These are phyloP conservation scores for Clinocottus analis DNA, from an alignment of 2,113 vertebrate species.

Conservation along the genomic window DNA sequence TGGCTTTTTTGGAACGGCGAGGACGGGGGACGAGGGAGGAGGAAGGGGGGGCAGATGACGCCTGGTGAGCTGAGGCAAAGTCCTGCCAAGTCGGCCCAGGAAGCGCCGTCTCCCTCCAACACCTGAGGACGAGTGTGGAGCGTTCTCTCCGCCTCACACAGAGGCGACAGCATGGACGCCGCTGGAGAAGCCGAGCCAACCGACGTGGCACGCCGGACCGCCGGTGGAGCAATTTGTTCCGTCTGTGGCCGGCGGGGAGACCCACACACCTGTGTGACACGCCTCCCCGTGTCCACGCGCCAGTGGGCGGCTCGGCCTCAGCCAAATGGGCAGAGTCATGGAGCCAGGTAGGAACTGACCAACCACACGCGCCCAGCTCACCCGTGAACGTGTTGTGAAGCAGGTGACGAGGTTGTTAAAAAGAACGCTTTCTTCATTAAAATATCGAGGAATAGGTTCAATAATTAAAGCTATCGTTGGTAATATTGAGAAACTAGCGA, in stretches of 20 bases:
- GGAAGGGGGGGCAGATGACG: constrained; percentile 22
- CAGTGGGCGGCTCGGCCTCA: background rate
- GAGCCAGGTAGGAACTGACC: constrained; percentile 36
- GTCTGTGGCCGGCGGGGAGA: constrained; percentile 20
- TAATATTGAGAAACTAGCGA: too few relatives aligned
- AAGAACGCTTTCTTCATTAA: background rate
- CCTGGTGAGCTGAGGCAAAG: constrained; percentile 36
- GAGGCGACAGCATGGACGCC: background rate
- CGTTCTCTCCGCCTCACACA: constrained; percentile 29
- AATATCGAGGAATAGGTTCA: background rate
- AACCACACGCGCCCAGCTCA: constrained; percentile 23
- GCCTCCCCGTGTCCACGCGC: constrained; percentile 17
- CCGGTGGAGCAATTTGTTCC: constrained; percentile 56
- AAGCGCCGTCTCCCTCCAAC: constrained; percentile 43
- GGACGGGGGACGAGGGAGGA: background rate
- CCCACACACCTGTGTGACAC: constrained; percentile 55
- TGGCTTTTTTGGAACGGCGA: constrained; percentile 49
- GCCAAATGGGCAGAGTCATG: constrained; percentile 35
- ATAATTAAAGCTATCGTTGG: background rate
- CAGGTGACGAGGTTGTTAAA: background rate
- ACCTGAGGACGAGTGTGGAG: constrained; percentile 62
- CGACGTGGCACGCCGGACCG: constrained; percentile 23
- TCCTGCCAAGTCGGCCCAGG: constrained; percentile 47
- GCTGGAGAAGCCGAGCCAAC: constrained; percentile 33
- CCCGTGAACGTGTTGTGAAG: background rate